A percentile compares a stretch with the other conserved stretches of the same genome.
These are phyloP conservation scores for Subacronicta megacephala DNA, from an alignment of 2,888 invertebrate species.

Conservation along the genomic window DNA sequence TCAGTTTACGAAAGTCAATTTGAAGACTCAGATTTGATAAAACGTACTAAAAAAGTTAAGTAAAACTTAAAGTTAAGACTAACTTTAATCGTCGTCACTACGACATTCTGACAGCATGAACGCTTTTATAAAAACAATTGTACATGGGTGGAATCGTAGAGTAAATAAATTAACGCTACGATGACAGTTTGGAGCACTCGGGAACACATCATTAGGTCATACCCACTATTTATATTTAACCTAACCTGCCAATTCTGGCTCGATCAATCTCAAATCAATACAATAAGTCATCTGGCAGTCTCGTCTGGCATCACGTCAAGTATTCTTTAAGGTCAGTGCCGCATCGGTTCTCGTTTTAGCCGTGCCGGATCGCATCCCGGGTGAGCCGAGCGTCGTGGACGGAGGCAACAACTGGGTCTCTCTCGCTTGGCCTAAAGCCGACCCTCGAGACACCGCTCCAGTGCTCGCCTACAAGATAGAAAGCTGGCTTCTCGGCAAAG, in stretches of 20 bases:
- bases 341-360: conserved; percentile 89
- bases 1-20: too few relatives aligned
- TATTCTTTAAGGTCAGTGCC: conserved; percentile 78
- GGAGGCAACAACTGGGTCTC: conserved; percentile 96
- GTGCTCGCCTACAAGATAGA: conserved; percentile 95
- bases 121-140: too few relatives aligned
- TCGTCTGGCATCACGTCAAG: conserved; percentile 78
- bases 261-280: conserved; percentile 59
- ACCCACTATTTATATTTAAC: conserved; percentile 43
- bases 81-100: too few relatives aligned
- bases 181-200: conserved; percentile 21
- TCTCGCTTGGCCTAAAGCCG: conserved; percentile 95
- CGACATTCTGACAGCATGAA: too few relatives aligned
- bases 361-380: conserved; percentile 94
- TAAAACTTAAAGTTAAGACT: too few relatives aligned
- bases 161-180: conserved; percentile 11
- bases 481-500: conserved; percentile 94
- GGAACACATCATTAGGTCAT: conserved; percentile 39
- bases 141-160: too few relatives aligned
- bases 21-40: too few relatives aligned
- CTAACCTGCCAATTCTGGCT: conserved; percentile 51
- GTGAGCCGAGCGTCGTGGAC: conserved; percentile 93
- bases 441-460: conserved; percentile 91
- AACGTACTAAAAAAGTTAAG: too few relatives aligned
- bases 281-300: conserved; percentile 71